Conservation (phyloP, 2,113 vertebrate genomes). For the Macheiramphus alcinus region DNA sequence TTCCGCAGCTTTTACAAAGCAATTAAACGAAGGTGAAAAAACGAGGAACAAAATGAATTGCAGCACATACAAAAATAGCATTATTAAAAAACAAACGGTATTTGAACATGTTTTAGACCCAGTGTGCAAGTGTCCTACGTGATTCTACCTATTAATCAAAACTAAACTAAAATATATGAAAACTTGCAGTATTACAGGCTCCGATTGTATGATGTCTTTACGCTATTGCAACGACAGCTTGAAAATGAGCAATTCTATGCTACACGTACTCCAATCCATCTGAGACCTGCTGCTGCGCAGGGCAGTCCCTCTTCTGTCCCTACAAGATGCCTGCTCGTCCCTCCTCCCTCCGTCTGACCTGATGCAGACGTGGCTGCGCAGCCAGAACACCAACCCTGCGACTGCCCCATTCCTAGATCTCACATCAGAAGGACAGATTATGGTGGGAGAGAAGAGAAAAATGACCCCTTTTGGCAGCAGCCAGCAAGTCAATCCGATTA, state of each 20-base stretch:
- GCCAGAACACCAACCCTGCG: not conserved
- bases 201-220: not conserved
- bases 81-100: not conserved
- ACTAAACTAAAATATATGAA: not conserved
- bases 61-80: not conserved
- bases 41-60: not conserved
- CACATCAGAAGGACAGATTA: not conserved
- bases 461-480: not conserved
- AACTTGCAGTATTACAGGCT: not conserved
- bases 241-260: accelerated
- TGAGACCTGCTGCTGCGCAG: not conserved
- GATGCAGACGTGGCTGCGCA: accelerated
- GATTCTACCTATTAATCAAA: not conserved
- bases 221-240: not conserved
- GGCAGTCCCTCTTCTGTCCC: not conserved
- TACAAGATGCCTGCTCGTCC: accelerated
- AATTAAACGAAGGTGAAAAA: not conserved
- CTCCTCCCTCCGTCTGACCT: accelerated
- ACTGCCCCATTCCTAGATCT: not conserved
- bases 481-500: accelerated
- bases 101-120: not conserved
- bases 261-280: accelerated
- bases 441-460: not conserved
- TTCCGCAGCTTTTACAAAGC: not conserved
- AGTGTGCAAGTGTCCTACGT: not conserved